A percentile compares a stretch with the other conserved stretches of the same genome.
These are phyloP conservation scores for Tortricodes alternella DNA, from an alignment of 2,888 invertebrate species.

Conservation along the genomic window DNA sequence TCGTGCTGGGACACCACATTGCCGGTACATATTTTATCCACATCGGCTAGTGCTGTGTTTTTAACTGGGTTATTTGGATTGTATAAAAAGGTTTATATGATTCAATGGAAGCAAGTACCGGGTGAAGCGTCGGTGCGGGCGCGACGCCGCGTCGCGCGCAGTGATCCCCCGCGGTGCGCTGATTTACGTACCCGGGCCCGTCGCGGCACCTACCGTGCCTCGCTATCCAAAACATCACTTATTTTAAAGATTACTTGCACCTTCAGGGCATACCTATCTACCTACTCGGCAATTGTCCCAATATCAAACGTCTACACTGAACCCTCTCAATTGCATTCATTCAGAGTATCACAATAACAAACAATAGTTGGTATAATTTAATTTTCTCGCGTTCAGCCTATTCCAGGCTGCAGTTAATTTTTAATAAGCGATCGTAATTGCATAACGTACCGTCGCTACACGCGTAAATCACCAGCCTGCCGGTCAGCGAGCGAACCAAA, in stretches of 20 bases:
- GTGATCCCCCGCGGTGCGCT: conserved; percentile 45
- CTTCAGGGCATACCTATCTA: no score
- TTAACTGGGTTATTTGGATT: conserved; percentile 28
- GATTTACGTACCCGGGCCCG: conserved; percentile 48
- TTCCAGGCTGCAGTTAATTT: conserved; percentile 59
- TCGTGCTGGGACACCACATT: conserved; percentile 45
- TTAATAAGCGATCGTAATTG: conserved; percentile 79
- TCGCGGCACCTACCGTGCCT: conserved; percentile 36
- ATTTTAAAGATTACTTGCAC: not conserved
- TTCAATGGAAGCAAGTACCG: conserved; percentile 1
- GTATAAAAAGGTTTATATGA: conserved; percentile 13
- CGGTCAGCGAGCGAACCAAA: conserved; percentile 70
- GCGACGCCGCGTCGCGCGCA: conserved; percentile 44
- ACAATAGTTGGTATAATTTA: conserved; percentile 14
- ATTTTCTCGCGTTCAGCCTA: conserved; percentile 35
- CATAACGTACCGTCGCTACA: conserved; percentile 71
- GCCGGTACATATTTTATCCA: conserved; percentile 43
- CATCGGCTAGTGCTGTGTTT: conserved; percentile 4
- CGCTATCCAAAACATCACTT: no score
- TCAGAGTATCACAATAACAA: conserved; percentile 13
- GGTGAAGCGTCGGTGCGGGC: conserved; percentile 27
- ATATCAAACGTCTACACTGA: no score
- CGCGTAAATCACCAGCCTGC: conserved; percentile 66
- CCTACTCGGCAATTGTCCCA: no score
- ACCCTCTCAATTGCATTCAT: no score